Evolutionary conservation across 1,140 invertebrate species (phyloP).

Genomic region (Nephotettix cincticeps): DNA sequence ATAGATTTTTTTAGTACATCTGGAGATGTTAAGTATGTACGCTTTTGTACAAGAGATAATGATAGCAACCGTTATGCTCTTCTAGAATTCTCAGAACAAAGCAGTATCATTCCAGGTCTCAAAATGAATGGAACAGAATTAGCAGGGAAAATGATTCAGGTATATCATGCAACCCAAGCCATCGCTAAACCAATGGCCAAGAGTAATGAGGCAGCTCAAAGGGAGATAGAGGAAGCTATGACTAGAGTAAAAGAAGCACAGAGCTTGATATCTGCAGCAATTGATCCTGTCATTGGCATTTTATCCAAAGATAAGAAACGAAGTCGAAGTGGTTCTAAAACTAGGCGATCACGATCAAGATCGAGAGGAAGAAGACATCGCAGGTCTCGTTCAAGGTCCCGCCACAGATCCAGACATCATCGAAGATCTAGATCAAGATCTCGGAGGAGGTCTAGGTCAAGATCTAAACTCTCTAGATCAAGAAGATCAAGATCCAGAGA

Average conservation of each 20-base stretch:
- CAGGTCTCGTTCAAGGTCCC: conserved; percentile 58
- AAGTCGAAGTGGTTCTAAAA: conserved; percentile 47
- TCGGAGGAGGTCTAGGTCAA: conserved; percentile 49
- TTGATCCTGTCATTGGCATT: conserved; percentile 85
- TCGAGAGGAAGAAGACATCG: conserved; percentile 54
- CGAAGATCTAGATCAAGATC: conserved; percentile 64
- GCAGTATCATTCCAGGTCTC: conserved; percentile 81
- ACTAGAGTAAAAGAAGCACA: conserved; percentile 94
- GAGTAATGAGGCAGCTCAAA: conserved; percentile 90
- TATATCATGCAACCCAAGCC: conserved; percentile 86
- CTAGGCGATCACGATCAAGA: conserved; percentile 49
- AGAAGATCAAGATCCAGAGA: conserved; percentile 56
- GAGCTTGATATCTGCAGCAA: conserved; percentile 88
- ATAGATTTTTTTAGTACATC: conserved; percentile 83
- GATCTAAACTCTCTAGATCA: conserved; percentile 44
- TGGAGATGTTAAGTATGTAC: conserved; percentile 94
- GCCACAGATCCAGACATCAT: conserved; percentile 54
- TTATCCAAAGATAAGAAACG: conserved; percentile 79
- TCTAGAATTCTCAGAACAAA: conserved; percentile 93
- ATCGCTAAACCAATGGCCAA: conserved; percentile 93
- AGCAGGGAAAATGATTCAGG: conserved; percentile 58
- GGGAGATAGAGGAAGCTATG: conserved; percentile 97
- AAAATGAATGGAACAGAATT: conserved; percentile 79
- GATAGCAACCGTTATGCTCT: conserved; percentile 77
- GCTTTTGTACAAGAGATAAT: conserved; percentile 84